Evolutionary conservation across 2,797 vertebrate genomes (phyloP), one percentile per base, ranked within the genome.

Genomic region (Macrochelys suwanniensis): DNA sequence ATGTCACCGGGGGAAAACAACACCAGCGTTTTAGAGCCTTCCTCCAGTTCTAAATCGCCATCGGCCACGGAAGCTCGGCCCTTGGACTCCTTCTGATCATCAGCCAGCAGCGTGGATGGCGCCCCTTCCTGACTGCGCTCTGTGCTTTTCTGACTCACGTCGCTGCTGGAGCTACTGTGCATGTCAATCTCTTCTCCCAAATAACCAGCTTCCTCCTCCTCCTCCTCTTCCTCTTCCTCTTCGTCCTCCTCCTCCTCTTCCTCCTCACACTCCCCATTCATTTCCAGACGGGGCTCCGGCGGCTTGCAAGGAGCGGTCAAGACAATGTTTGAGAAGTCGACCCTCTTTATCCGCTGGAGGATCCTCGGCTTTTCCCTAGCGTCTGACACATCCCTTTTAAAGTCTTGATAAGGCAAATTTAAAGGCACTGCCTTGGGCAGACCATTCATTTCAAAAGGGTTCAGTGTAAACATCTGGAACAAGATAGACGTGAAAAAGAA

Each of bases 1-100:
- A 99, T 98, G 97, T 99, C 99, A 17, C 99, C 99, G 1, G 99
- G 99, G 19, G 99, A 99, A 97, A 99, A 99, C 26, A 99, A 98
- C 91, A 99, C 99, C 26, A 99, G 98, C 4, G 99, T 99, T 98
- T 99, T 99, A 17, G 99, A 99, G 76, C 99, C 99, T 31, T 99
- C 99, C 96, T 99, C 99, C n/a, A 99, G 97, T 95, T 99, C 99
- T 31, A 99, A 98, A 97, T 99, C 99, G 25, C 98, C 99, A 0
- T 99, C 99, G 4, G 98, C 99, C 21, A 98, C 97, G 3, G 99
- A 99, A 0, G 98, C 98, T 3, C 98, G 98, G 80, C 99, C 99
- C 97, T 97, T 98, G 42, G 97, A 98, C 45, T 98, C 99, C 90
- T 98, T 98, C 96, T 99, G 99, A 89, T 99, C 99, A 13, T 99